Conservation (phyloP, 2,113 vertebrate species). For the Panthera leo region DNA sequence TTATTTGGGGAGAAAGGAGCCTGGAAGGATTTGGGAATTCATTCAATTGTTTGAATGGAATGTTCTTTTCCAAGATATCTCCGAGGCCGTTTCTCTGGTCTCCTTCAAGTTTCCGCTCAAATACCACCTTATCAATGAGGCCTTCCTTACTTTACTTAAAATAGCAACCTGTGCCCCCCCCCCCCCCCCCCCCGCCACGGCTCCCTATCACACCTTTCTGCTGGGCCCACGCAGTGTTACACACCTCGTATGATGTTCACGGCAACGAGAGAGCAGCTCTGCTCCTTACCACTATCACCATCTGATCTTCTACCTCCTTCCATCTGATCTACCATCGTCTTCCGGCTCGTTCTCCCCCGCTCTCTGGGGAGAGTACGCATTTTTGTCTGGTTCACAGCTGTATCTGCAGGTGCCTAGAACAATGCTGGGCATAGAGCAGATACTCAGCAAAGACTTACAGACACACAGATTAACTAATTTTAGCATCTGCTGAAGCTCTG, state of each 20-base stretch:
- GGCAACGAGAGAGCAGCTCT: no score
- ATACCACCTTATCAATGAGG: constrained; percentile 20
- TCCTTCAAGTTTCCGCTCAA: constrained; percentile 37
- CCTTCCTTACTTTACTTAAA: constrained; percentile 28
- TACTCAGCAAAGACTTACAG: not conserved
- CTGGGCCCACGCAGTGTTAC: not conserved
- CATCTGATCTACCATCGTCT: not conserved
- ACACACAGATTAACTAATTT: not conserved
- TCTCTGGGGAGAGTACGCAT: not conserved
- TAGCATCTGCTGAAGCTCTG: not conserved
- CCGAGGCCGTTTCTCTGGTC: not conserved
- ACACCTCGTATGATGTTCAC: not conserved
- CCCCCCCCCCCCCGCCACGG: not conserved
- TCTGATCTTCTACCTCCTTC: not conserved
- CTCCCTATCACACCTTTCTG: not conserved
- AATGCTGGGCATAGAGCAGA: not conserved
- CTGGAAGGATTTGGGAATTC: constrained; percentile 12
- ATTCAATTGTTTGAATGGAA: not conserved
- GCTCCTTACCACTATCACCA: not conserved
- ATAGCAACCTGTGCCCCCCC: not conserved
- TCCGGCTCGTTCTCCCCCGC: not conserved
- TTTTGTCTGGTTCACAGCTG: not conserved
- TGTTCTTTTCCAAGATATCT: constrained; percentile 37
- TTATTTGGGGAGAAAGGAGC: not conserved
- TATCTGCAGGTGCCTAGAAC: not conserved